Conservation (phyloP, 2,113 vertebrate genomes). For the Cichladusa arquata region DNA sequence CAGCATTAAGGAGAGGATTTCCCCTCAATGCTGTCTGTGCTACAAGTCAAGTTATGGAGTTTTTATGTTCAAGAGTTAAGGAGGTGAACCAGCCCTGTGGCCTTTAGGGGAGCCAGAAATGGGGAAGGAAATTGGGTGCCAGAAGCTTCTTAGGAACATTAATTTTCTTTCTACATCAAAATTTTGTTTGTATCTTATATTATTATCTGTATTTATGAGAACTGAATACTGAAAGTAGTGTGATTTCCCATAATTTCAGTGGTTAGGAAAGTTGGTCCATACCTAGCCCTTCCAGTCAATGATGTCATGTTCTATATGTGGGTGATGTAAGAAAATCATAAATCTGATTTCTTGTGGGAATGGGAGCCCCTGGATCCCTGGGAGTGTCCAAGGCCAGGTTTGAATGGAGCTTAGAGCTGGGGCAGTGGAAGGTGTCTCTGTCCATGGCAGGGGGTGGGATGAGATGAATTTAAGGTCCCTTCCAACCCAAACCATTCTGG, state of each 20-base stretch:
- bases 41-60: background rate
- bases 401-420: background rate
- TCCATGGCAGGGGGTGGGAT: background rate
- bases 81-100: background rate
- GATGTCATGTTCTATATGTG: fast-evolving
- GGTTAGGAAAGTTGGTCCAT: fast-evolving
- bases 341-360: background rate
- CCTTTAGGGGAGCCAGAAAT: background rate
- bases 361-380: background rate
- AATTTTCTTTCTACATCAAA: background rate
- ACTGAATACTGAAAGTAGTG: background rate
- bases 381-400: background rate
- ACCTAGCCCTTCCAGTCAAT: background rate
- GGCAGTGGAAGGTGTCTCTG: background rate
- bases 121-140: background rate
- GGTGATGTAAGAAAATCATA: background rate
- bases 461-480: background rate
- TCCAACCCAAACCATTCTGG: background rate
- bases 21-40: background rate
- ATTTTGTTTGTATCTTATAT: background rate
- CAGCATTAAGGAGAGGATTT: slow-evolving; percentile 33
- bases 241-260: background rate
- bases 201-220: background rate
- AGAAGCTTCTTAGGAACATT: background rate
- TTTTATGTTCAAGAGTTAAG: background rate